These are phyloP conservation scores for Balearica regulorum DNA, from an alignment of 2,797 vertebrate species.

Conservation along the genomic window DNA sequence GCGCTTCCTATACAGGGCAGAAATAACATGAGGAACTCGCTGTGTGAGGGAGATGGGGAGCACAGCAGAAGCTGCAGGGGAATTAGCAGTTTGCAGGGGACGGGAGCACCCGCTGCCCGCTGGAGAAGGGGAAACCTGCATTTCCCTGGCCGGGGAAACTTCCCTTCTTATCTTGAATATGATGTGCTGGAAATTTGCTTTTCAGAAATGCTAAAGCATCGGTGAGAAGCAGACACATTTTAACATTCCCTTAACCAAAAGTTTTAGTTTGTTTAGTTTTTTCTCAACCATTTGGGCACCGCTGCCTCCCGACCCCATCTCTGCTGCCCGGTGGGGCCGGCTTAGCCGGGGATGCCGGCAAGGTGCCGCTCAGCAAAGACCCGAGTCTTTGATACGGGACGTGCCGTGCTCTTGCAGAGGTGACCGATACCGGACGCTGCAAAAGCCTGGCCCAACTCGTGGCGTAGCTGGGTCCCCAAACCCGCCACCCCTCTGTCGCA, in stretches of 20 bases:
- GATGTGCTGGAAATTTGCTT: not conserved
- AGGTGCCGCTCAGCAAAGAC: not conserved
- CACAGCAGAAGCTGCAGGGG: not conserved
- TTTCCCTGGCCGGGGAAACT: not conserved
- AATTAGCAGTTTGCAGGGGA: not conserved
- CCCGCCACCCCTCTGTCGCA: accelerated
- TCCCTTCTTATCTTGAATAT: not conserved
- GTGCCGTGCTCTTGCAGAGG: not conserved
- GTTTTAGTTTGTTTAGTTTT: not conserved
- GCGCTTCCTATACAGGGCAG: not conserved
- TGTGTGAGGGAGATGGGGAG: not conserved
- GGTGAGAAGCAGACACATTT: not conserved
- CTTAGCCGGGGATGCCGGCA: not conserved
- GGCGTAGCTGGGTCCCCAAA: not conserved
- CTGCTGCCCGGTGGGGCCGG: not conserved
- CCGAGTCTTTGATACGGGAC: accelerated
- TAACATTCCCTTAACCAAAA: not conserved
- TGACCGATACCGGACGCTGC: accelerated
- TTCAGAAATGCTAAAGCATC: not conserved
- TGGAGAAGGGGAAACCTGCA: not conserved
- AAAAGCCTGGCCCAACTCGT: accelerated
- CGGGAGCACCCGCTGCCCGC: accelerated
- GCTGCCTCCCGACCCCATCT: not conserved
- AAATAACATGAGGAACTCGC: not conserved
- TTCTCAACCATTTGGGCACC: accelerated